Evolutionary conservation across 2,888 invertebrate species (phyloP), one percentile per base, ranked within the genome.

Genomic region (Eupithecia vulgata): DNA sequence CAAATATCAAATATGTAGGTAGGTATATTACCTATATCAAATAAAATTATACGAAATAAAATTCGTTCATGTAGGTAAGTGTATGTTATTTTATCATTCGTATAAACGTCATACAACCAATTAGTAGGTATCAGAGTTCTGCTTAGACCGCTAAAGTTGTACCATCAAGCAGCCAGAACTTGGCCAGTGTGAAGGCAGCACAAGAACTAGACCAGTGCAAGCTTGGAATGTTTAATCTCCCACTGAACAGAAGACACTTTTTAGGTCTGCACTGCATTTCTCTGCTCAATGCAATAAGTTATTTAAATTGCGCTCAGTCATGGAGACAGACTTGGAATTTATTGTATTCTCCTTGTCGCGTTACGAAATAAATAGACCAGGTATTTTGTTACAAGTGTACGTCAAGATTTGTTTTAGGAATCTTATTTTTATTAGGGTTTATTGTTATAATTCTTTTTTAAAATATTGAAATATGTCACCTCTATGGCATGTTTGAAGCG

Each of bases 181-280:
- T 5, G 13, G 35, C 25, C 34, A 12, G 48, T 52, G 21, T 59
- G 52, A 73, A 69, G 45, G 40, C 61, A 66, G 61, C 67, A 42
- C 35, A 68, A 68, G 65, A 69, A 37, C 35, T 35, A 35, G 62
- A 68, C 66, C 35, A 62, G 61, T 67, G 70, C 75, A 72, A 69
- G 71, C 62, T 71, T 25, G 73, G 75, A 76, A 76, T 76, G 75
- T 76, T 76, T 76, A 73, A 76, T 76, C 70, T 76, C 62, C 64
- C 73, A 66, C 71, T 37, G 70, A 34, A 65, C 62, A 8, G 65
- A 67, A 65, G 48, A 70, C 70, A 70, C 48, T 72, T 68, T 71
- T 71, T 72, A 64, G 70, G n/a, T 69, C 62, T 59, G 68, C 48
- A 52, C 48, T 52, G 48, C 4, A 59, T 40, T 70, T 68, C 73